Base-by-base conservation (phyloP, 2,797 vertebrate species). In the Synaphobranchus kaupii region DNA sequence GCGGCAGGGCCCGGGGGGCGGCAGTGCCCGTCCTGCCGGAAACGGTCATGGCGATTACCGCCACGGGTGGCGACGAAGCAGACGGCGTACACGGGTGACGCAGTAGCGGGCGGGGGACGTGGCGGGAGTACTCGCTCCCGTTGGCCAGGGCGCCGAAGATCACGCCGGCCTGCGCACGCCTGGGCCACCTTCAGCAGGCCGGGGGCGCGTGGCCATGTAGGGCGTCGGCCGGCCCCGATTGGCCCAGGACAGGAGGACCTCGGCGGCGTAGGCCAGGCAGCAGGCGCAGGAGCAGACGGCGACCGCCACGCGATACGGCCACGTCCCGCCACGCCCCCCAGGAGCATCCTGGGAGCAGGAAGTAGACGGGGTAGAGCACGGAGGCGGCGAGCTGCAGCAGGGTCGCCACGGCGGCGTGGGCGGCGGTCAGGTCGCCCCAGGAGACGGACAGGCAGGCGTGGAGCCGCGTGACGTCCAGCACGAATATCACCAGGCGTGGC, bases 141-240 rank as follows among this genome's bases (percentile, higher is more conserved):
- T 98, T 97, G 52, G 96, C 96, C 91, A 99, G 91, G 0, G 98
- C 98, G n/a, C 99, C 98, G 0, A 99, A 99, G 91, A 99, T 98
- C 88, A 99, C 97, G 93, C 98, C 99, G 83, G 98, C 98, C 91
- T n/a, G 97, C 96, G 0, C 98, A 99, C 84, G 93, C 97, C 93
- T 99, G 98, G 88, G 98, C 97, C 13, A 99, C 97, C 93, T 99
- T 99, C 87, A 99, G 96, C 15, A 99, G 96, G n/a, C 99, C 98
- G 0, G 98, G 97, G 88, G 97, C n/a, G 88, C 0, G 98, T 99
- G 89, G 99, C 98, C 99, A 99, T 99, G 92, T 99, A 99, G 8
- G 50, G 50, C 50, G 89, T 97, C 96, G 86, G 98, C 97, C 98
- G 97, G 12, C 98, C 98, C 0, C 98, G 97, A 87, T 97, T 98